Evolutionary conservation across 2,888 invertebrate genomes (phyloP), one percentile per base, ranked within the genome.

Genomic region (Diarsia mendica): DNA sequence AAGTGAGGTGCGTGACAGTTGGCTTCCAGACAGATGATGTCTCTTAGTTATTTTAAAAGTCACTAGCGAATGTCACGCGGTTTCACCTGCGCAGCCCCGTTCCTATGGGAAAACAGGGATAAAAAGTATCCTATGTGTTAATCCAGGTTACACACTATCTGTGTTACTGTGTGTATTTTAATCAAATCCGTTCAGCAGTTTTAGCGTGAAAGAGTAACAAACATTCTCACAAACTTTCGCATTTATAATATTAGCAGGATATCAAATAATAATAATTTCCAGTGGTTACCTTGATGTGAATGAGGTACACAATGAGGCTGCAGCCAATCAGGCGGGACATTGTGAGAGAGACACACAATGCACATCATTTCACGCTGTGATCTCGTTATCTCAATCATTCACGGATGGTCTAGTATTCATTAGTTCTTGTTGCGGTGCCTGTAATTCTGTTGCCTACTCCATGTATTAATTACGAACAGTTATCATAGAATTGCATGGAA

Each of bases 281-380:
- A 28, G 28, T 28, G 23, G 3, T 67, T 80, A 83, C 82, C 77
- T 83, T 58, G 28, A 13, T 6, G n/a, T 60, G n/a, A 44, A 67
- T 44, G n/a, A 83, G 55, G 0, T 73, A 13, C n/a, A 71, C 68
- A 58, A 72, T 66, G 65, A 82, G 53, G 51, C 77, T 85, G 73
- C 82, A 85, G 15, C 49, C 77, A 61, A 66, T 63, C 63, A 81
- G 63, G 0, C 60, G 53, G 0, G 18, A 68, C 83, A 85, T 85
- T n/a, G 65, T 84, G 72, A 68, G n/a, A 46, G 73, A 70, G 39
- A 68, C 46, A 6, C 77, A 15, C 46, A 23, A 39, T 13, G 44
- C 33, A 48, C 15, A 46, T 79, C 53, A 71, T 75, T 71, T 77
- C 73, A 85, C 85, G 18, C 18, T 2, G 9, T 73, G 66, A 77